These are phyloP conservation scores for Ophion costatus DNA, from an alignment of 2,888 invertebrate genomes.

Conservation along the genomic window DNA sequence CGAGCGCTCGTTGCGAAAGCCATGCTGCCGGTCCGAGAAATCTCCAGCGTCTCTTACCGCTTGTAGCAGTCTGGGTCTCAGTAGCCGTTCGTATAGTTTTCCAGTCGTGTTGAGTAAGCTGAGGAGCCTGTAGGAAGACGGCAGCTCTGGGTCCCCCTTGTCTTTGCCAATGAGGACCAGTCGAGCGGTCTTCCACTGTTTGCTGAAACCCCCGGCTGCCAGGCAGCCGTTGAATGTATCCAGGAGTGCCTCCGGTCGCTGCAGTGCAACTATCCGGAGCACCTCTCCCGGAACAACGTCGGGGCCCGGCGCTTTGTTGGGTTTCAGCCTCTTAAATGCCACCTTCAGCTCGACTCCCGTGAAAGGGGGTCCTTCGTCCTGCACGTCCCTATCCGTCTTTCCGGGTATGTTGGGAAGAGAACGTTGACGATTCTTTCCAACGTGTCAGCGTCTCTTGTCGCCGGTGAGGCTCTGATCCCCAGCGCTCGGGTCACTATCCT, in stretches of 20 bases:
- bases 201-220: conserved; percentile 36
- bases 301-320: conserved; percentile 14
- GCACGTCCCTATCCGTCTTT: neutral
- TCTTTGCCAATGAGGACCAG: conserved; percentile 40
- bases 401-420: conserved; percentile 57
- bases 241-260: conserved; percentile 42
- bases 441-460: conserved; percentile 48
- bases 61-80: conserved; percentile 63
- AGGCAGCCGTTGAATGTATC: conserved; percentile 53
- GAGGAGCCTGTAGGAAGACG: conserved; percentile 70
- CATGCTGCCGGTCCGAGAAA: conserved; percentile 40
- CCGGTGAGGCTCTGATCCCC: neutral
- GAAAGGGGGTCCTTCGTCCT: conserved; percentile 4
- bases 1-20: conserved; percentile 60
- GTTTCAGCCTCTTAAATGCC: conserved; percentile 30
- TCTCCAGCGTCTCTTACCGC: conserved; percentile 48
- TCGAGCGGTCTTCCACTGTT: conserved; percentile 35
- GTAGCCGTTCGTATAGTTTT: neutral
- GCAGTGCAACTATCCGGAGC: conserved; percentile 39
- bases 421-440: conserved; percentile 41
- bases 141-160: conserved; percentile 26
- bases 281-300: conserved; percentile 47
- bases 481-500: too few relatives aligned
- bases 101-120: conserved; percentile 70
- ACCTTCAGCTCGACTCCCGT: conserved; percentile 42